Base-by-base conservation (phyloP, 23 tunicate species). In the Clavelina lepadiformis region DNA sequence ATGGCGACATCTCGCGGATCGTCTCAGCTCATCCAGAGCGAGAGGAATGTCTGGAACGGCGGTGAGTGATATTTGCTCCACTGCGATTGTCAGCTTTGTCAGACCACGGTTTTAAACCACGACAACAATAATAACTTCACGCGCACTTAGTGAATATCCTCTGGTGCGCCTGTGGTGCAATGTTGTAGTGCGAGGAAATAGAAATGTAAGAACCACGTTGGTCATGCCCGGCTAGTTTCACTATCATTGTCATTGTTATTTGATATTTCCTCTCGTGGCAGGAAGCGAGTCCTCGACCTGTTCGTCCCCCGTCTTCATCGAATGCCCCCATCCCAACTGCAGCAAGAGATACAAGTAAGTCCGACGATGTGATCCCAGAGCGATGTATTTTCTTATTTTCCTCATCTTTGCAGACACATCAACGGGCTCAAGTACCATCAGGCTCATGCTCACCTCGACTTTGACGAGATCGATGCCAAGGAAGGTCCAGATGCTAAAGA, bases 201-300 rank as follows among this genome's bases (percentile, higher is more conserved):
- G n/a, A n/a, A n/a, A n/a, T n/a, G n/a, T n/a, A n/a, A n/a, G n/a
- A n/a, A n/a, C n/a, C n/a, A n/a, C n/a, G n/a, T n/a, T n/a, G n/a
- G n/a, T n/a, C n/a, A n/a, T n/a, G n/a, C n/a, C n/a, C n/a, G n/a
- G n/a, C n/a, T n/a, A n/a, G n/a, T n/a, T n/a, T n/a, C n/a, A n/a
- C n/a, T n/a, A n/a, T n/a, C n/a, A n/a, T n/a, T n/a, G n/a, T n/a
- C n/a, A n/a, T n/a, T n/a, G n/a, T n/a, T n/a, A n/a, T n/a, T n/a
- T n/a, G n/a, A n/a, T n/a, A n/a, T n/a, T n/a, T n/a, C n/a, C n/a
- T n/a, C n/a, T n/a, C n/a, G n/a, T n/a, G 3, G 11, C 83, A 61
- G 95, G 95, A 7, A 86, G 95, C 51, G 81, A 63, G 7, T 86
- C 95, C 0, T 86, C 95, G 5, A 35, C 85, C 19, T 86, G 95